These are phyloP conservation scores for Mesoligia furuncula DNA, from an alignment of 2,888 invertebrate genomes.

Conservation along the genomic window DNA sequence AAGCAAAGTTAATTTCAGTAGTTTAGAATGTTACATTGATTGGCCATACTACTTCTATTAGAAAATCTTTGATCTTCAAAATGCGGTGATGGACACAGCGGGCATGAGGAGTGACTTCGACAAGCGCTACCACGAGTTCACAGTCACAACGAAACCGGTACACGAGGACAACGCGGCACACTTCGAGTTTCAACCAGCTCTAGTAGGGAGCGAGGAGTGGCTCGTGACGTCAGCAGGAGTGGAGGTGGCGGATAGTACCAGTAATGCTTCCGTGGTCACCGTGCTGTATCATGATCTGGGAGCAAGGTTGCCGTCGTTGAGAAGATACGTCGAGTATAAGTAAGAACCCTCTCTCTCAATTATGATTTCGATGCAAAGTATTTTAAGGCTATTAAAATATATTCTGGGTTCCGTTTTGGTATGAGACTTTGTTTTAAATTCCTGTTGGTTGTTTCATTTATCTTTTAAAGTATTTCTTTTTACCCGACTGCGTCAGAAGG, in stretches of 20 bases:
- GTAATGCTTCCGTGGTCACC: slow-evolving; percentile 84
- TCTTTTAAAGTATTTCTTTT: too few relatives aligned
- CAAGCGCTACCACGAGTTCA: slow-evolving; percentile 78
- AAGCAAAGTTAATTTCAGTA: background rate
- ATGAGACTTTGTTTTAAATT: too few relatives aligned
- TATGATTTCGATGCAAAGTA: too few relatives aligned
- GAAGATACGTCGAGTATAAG: slow-evolving; percentile 90
- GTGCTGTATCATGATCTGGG: slow-evolving; percentile 92
- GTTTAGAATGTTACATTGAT: background rate
- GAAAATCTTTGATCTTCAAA: slow-evolving; percentile 87
- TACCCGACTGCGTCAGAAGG: too few relatives aligned
- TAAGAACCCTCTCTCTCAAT: slow-evolving; percentile 77
- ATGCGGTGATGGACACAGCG: slow-evolving; percentile 80
- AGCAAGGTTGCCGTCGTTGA: slow-evolving; percentile 91
- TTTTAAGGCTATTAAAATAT: too few relatives aligned
- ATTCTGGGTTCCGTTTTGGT: too few relatives aligned
- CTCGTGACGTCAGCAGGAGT: slow-evolving; percentile 80
- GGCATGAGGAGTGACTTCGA: slow-evolving; percentile 79
- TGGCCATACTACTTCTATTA: slow-evolving; percentile 61
- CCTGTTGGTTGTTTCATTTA: too few relatives aligned
- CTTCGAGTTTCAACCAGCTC: slow-evolving; percentile 75
- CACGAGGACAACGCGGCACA: slow-evolving; percentile 80
- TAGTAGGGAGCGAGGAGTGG: slow-evolving; percentile 79
- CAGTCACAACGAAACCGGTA: slow-evolving; percentile 77
- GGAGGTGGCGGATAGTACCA: slow-evolving; percentile 76